Conservation (phyloP, 2,797 vertebrate genomes). For the Macropodus opercularis region DNA sequence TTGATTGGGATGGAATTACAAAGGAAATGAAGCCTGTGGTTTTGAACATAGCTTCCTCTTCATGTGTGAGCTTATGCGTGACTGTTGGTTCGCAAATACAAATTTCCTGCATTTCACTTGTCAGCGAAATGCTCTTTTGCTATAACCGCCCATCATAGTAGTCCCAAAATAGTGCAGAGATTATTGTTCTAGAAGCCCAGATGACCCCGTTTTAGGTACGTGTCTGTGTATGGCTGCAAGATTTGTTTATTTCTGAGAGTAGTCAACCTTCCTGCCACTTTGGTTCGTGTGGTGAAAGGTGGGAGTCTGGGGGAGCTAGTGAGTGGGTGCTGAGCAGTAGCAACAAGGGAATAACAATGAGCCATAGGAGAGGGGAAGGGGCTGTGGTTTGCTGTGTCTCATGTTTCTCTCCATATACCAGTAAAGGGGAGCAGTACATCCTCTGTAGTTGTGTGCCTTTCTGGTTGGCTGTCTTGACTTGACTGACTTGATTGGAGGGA, state of each 20-base stretch:
- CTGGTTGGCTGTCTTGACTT: constrained; percentile 70
- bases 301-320: constrained; percentile 43
- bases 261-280: constrained; percentile 69
- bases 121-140: constrained; percentile 53
- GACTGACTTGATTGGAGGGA: constrained; percentile 73
- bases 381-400: constrained; percentile 48
- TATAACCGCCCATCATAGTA: constrained; percentile 62
- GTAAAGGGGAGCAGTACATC: constrained; percentile 61
- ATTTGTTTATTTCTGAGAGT: constrained; percentile 71
- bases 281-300: constrained; percentile 60
- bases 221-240: constrained; percentile 33
- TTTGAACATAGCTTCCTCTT: constrained; percentile 65
- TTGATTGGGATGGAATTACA: constrained; percentile 59
- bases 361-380: constrained; percentile 35
- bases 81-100: constrained; percentile 37
- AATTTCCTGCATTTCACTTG: constrained; percentile 61
- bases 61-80: constrained; percentile 29
- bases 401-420: constrained; percentile 48
- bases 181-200: constrained; percentile 68
- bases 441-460: constrained; percentile 55
- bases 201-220: constrained; percentile 66
- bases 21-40: constrained; percentile 69
- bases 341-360: constrained; percentile 49
- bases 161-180: constrained; percentile 63
- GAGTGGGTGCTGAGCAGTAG: constrained; percentile 20